phyloP scores from a whole-genome alignment of 2,888 invertebrate species.

The Drosophila vallismaia region DNA sequence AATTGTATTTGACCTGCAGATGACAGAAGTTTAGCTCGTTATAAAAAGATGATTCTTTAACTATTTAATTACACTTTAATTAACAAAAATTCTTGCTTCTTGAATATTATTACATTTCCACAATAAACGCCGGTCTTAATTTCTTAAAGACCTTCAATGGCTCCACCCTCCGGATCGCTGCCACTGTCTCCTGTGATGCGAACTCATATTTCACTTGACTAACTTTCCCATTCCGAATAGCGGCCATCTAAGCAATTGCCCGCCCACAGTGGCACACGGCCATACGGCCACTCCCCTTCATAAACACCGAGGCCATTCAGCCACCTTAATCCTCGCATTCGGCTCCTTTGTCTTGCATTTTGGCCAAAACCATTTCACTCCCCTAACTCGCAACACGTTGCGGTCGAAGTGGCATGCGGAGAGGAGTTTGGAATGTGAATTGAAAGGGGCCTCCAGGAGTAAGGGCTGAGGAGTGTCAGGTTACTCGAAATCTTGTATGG shows the following conservation, averaged over 20 bases:
- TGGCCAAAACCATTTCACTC: slow-evolving; percentile 41
- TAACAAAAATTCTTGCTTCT: background rate
- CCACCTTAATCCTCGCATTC: slow-evolving; percentile 13
- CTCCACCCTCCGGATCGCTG: background rate
- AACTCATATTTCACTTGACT: slow-evolving; percentile 35
- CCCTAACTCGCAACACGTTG: slow-evolving; percentile 41
- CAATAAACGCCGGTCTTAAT: background rate
- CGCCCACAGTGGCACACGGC: background rate
- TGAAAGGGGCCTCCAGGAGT: background rate
- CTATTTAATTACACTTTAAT: background rate
- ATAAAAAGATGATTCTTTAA: background rate
- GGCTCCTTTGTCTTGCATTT: slow-evolving; percentile 36
- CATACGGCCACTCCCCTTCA: slow-evolving; percentile 1
- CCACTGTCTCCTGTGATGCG: background rate
- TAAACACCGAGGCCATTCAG: background rate
- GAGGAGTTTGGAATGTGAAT: background rate
- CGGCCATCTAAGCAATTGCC: slow-evolving; percentile 48
- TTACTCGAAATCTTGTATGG: slow-evolving; percentile 31
- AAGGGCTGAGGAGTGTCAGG: background rate
- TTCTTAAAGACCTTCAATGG: background rate
- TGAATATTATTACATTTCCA: too few species aligned
- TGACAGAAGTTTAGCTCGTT: background rate
- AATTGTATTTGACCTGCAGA: background rate
- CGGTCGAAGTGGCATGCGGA: slow-evolving; percentile 23
- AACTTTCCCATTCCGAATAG: slow-evolving; percentile 30